Evolutionary conservation across 2,888 invertebrate genomes (phyloP).

Genomic region (Drosophila greeni): DNA sequence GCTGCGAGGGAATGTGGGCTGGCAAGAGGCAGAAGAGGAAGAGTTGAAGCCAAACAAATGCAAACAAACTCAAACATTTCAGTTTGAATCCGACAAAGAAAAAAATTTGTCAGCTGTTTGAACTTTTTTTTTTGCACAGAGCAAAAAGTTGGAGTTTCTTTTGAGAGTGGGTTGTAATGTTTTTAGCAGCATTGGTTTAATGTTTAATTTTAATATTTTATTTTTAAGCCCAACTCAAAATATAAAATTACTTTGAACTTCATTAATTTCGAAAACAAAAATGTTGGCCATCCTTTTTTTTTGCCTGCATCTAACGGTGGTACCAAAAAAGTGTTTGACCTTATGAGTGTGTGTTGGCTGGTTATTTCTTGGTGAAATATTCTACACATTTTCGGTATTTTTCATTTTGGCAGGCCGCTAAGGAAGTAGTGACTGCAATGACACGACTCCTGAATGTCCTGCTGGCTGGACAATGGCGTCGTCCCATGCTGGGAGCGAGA

Average conservation of each 20-base stretch:
- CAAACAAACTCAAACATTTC: slow-evolving; percentile 47
- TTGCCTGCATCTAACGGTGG: slow-evolving; percentile 2
- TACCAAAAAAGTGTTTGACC: neutral
- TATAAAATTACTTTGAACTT: no score
- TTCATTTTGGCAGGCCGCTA: slow-evolving; percentile 41
- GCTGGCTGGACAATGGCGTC: slow-evolving; percentile 66
- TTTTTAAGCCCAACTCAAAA: neutral
- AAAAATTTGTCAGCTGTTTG: slow-evolving; percentile 6
- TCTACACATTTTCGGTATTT: slow-evolving; percentile 26
- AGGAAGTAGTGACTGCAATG: slow-evolving; percentile 35
- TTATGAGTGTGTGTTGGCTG: slow-evolving; percentile 5
- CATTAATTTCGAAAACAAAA: no score
- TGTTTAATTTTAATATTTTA: neutral
- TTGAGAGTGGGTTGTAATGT: neutral
- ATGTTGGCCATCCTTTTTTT: no score
- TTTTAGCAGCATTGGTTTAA: neutral
- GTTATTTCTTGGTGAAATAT: slow-evolving; percentile 13
- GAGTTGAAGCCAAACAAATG: slow-evolving; percentile 65
- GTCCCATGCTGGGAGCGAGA: slow-evolving; percentile 60
- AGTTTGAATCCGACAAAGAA: slow-evolving; percentile 16
- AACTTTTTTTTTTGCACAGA: slow-evolving; percentile 10
- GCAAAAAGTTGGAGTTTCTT: neutral
- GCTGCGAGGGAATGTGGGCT: slow-evolving; percentile 2
- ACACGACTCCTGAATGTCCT: slow-evolving; percentile 41
- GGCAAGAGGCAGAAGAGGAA: slow-evolving; percentile 28